Evolutionary conservation across 2,888 invertebrate genomes (phyloP).

Genomic region (Mallateleia sp.): DNA sequence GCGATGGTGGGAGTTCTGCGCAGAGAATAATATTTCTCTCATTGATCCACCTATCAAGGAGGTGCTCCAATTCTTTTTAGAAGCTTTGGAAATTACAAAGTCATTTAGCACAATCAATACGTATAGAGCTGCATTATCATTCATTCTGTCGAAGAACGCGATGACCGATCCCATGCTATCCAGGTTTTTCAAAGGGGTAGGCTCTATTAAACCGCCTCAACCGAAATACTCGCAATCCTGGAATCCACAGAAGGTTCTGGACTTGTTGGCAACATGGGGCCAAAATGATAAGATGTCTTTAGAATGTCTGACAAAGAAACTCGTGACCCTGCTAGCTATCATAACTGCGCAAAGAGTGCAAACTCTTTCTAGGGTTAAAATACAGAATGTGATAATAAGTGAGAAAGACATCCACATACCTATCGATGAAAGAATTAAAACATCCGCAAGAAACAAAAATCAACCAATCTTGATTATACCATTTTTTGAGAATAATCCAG

Average conservation of each 20-base stretch:
- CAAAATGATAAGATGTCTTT: background rate
- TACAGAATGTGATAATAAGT: background rate
- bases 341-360: slow-evolving; percentile 30
- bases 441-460: slow-evolving; percentile 23
- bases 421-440: slow-evolving; percentile 41
- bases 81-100: background rate
- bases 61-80: background rate
- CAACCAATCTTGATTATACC: slow-evolving; percentile 19
- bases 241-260: slow-evolving; percentile 78
- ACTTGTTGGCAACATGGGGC: background rate
- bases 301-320: background rate
- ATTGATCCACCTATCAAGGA: background rate
- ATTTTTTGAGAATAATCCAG: background rate
- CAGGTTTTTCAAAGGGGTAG: slow-evolving; percentile 56
- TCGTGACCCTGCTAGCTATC: background rate
- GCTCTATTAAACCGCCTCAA: slow-evolving; percentile 42
- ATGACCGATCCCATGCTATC: slow-evolving; percentile 22
- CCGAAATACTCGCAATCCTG: slow-evolving; percentile 81
- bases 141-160: slow-evolving; percentile 5
- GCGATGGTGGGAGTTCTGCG: slow-evolving; percentile 51
- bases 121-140: slow-evolving; percentile 31
- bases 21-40: background rate
- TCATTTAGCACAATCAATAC: slow-evolving; percentile 34
- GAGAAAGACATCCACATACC: slow-evolving; percentile 25
- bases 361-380: slow-evolving; percentile 2